Base-by-base conservation (phyloP, 2,888 invertebrate genomes). In the Heliconius ismenius region DNA sequence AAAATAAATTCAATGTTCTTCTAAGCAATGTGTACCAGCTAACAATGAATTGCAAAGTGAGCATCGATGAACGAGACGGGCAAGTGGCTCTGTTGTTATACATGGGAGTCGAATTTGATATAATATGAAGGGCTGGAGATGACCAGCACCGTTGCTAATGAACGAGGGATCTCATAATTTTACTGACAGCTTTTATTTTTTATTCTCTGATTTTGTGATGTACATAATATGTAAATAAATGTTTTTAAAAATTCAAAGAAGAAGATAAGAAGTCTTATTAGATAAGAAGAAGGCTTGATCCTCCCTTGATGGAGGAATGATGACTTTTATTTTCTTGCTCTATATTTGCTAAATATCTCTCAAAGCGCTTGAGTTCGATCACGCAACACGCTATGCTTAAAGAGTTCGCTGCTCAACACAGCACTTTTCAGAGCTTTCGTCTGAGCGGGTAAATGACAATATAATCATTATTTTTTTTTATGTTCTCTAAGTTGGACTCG, bases 121-220 rank as follows among this genome's bases (percentile, higher is more conserved):
- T 92, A 92, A 92, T 92, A 90, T 87, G 88, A 88, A 87, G 89
- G 88, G 85, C 82, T 84, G 85, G 85, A 83, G 81, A 72, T 85
- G 83, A 82, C 84, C 84, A 84, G 84, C 85, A 86, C 86, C 89
- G 87, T 89, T 88, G 89, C 88, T 92, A 92, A 92, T 92, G 90
- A 91, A 87, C 84, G 79, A 86, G 89, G 88, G 88, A 80, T 81
- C 78, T 77, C 77, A 64, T 79, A 78, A 80, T 81, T 81, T 79
- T 76, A 81, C 83, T 82, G 83, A 82, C 79, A 76, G 49, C 39
- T 7, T 13, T 3, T 15, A 9, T n/a, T 32, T 62, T 24, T 39
- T 26, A 67, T 24, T 67, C 1, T 43, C 3, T 24, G 24, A 43
- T 67, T 65, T 67, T 39, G 24, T 49, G 2, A 2, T 6, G 18